Percentiles rank a stretch among this genome's conserved stretches.
These are phyloP conservation scores for Ciconia stormi DNA, from an alignment of 2,113 vertebrate genomes.

Conservation along the genomic window DNA sequence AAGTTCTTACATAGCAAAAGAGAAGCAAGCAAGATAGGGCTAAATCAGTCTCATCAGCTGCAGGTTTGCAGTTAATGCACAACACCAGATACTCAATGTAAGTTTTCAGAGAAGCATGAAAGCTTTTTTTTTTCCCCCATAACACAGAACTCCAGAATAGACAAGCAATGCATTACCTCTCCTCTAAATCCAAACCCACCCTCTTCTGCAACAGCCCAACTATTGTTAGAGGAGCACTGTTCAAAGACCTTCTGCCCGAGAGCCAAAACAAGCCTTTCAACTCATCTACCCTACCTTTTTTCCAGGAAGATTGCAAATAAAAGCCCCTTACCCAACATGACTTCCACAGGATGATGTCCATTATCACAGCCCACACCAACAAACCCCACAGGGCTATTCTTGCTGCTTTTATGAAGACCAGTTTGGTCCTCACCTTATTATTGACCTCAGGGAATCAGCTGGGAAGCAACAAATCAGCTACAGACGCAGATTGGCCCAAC, in stretches of 20 bases:
- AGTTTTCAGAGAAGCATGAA: background rate
- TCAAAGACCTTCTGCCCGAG: no score
- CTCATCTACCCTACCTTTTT: background rate
- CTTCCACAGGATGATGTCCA: fast-evolving
- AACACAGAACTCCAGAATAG: background rate
- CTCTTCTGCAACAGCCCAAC: background rate
- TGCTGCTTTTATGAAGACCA: background rate
- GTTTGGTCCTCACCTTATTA: background rate
- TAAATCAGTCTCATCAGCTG: background rate
- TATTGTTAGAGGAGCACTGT: background rate
- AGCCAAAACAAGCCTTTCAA: background rate
- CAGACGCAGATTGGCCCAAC: background rate
- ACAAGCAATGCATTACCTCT: background rate
- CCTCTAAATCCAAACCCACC: background rate
- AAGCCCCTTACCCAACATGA: fast-evolving
- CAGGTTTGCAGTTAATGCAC: background rate
- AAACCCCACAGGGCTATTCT: fast-evolving
- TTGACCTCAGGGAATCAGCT: background rate
- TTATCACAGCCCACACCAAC: background rate
- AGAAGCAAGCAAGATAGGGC: background rate
- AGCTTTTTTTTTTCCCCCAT: no score
- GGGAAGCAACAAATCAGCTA: background rate
- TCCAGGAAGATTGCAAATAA: background rate
- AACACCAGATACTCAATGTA: background rate
- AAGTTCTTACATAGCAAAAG: background rate